Base-by-base conservation (phyloP, 1,140 invertebrate species). In the Scaptodrosophila lebanonensis region DNA sequence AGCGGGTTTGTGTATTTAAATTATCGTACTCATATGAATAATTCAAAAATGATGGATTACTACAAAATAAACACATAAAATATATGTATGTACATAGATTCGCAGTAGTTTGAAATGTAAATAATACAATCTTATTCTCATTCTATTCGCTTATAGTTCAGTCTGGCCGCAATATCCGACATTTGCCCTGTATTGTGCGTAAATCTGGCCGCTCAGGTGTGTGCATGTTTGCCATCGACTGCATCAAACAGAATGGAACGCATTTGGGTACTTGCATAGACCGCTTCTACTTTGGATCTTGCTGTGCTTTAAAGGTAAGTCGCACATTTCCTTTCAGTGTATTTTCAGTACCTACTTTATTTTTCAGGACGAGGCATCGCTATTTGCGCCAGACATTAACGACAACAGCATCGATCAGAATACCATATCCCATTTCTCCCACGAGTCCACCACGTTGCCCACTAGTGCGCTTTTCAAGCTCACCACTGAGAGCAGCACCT, bases 191-290 rank as follows among this genome's bases (percentile, higher is more conserved):
- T 87, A 91, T 95, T 75, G 94, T 93, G 39, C 91, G 93, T 76
- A 90, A 91, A 82, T 93, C 91, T 13, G 93, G 91, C 2, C 91
- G 94, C 62, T 92, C 91, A 44, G 96, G 96, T 5, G 90, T 95
- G 5, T 98, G 96, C 82, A 98, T 98, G 95, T 97, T 98, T 85
- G 95, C 95, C 45, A 96, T 95, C 87, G 94, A 96, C 58, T 98
- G 96, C 83, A 91, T 95, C 22, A 96, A 96, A 89, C 91, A 93
- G 17, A 96, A 97, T 85, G 96, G 96, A 18, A 95, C 94, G 1
- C 95, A 97, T 75, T 88, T 97, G 54, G 95, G 95, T 40, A 96
- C 94, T 2, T 97, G 96, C 84, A 95, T 96, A 82, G 95, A 97
- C 87, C 91, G 94, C 39, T 97, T 96, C 87, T 96, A 96, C 87